Base-by-base conservation (phyloP, 2,113 vertebrate species). In the Jacana jacana region DNA sequence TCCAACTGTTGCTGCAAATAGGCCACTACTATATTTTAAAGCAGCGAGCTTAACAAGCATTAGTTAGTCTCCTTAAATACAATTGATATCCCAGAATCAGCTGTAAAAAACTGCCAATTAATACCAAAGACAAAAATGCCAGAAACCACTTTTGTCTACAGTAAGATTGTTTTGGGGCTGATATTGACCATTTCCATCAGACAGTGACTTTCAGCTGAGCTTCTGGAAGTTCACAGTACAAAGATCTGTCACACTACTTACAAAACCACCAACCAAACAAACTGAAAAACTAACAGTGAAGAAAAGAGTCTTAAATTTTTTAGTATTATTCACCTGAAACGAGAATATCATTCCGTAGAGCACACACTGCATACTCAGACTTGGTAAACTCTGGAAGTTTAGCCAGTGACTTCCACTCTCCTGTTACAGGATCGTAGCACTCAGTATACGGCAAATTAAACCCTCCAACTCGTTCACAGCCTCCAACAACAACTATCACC, bases 311-410 rank as follows among this genome's bases (percentile, higher is more conserved):
- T 73, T 44, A 3, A 42, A 5, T 19, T 40, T 40, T 54, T 46
- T 40, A 33, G 0, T 10, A 63, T 69, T 80, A 79, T 97, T 98
- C 98, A 99, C 99, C 99, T 98, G 99, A 99, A 92, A 99, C 99
- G 82, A 99, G 98, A 82, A 99, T 99, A 95, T 99, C 99, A 69
- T 99, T 99, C 96, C 99, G 98, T 22, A 99, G 98, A 70, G 99
- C 99, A 17, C 99, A 99, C 68, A 99, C 99, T 0, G 99, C 99
- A 64, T 99, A 99, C 91, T 99, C 99, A 24, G 99, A 99, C 93
- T 99, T 99, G 69, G 99, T 99, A 93, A 99, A 99, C 96, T 99
- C 99, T 7, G 99, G 99, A 44, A 99, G 98, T 94, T 99, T 99
- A 75, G 99, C 99, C 97, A 99, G 98, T 5, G 99, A 99, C 78